Conservation (phyloP, 2,113 vertebrate species). For the Cryptotis parvus region DNA sequence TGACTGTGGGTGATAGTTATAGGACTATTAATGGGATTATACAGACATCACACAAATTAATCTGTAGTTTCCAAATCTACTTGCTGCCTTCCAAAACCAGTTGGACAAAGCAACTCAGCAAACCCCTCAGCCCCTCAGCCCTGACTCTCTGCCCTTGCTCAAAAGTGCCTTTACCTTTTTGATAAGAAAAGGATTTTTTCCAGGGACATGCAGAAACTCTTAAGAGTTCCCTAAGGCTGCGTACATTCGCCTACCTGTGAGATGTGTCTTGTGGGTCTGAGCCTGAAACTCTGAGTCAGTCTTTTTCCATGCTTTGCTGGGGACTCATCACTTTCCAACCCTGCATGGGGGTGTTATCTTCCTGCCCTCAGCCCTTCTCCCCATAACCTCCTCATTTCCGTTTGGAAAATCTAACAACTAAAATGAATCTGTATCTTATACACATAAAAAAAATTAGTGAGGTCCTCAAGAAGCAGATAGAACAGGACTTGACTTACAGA, state of each 20-base stretch:
- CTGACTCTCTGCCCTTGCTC: not conserved
- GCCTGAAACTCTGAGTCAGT: not conserved
- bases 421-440: conserved; percentile 17
- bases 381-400: not conserved
- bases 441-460: not conserved
- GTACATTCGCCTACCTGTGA: not conserved
- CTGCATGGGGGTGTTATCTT: not conserved
- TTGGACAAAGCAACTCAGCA: not conserved
- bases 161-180: not conserved
- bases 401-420: conserved; percentile 20
- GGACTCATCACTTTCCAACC: not conserved
- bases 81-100: conserved; percentile 4
- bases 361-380: not conserved
- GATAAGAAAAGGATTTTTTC: not conserved
- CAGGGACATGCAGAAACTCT: too few species aligned
- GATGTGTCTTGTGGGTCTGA: not conserved
- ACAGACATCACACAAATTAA: conserved; percentile 15
- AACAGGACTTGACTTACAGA: not conserved
- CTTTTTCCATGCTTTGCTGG: not conserved
- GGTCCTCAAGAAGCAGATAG: not conserved
- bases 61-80: conserved; percentile 42
- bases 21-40: conserved; percentile 43
- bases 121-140: not conserved
- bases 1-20: not conserved
- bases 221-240: not conserved